Base-by-base conservation (phyloP, 2,888 invertebrate genomes). In the Diogma glabrata region DNA sequence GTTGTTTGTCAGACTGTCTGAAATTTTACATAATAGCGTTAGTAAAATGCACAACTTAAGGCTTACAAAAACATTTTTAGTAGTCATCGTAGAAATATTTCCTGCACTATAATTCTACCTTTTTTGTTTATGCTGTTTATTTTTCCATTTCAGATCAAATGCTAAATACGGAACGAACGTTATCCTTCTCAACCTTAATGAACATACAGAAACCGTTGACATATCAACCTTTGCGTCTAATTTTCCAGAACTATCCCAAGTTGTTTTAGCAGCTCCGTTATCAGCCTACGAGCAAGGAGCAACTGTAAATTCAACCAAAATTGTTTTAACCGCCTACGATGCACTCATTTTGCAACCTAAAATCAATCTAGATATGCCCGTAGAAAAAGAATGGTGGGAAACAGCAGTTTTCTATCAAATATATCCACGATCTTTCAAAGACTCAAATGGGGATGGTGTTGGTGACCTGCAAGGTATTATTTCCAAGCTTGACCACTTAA, bases 361-460 rank as follows among this genome's bases (percentile, higher is more conserved):
- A 43, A 22, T 22, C 14, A 14, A 43, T 8, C 22, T 14, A 4
- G 43, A 10, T 8, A 30, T 43, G n/a, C n/a, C n/a, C n/a, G 14
- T n/a, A 47, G 68, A 70, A 4, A 56, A 70, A 4, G 75, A 77
- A 54, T 91, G 92, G 91, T 89, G 86, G 82, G 78, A 84, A 60
- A 79, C 78, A 9, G 78, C 82, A 2, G 75, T 68, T n/a, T 77
- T 87, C 60, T 91, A 92, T 67, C 87, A 90, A 64, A 81, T 88
- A 48, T 85, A 86, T 63, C 82, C 87, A 1, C 76, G 84, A 58
- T 85, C 88, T 4, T 91, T 87, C 67, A 77, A 77, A 66, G 92
- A 93, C 64, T 80, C 81, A 52, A 69, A 86, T 62, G 81, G 80
- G 1, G 84, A 88, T 67, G 90, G 90, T 1, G 71, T 84, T 16